Evolutionary conservation across 2,888 invertebrate genomes (phyloP).

Genomic region (Salticus scenicus): DNA sequence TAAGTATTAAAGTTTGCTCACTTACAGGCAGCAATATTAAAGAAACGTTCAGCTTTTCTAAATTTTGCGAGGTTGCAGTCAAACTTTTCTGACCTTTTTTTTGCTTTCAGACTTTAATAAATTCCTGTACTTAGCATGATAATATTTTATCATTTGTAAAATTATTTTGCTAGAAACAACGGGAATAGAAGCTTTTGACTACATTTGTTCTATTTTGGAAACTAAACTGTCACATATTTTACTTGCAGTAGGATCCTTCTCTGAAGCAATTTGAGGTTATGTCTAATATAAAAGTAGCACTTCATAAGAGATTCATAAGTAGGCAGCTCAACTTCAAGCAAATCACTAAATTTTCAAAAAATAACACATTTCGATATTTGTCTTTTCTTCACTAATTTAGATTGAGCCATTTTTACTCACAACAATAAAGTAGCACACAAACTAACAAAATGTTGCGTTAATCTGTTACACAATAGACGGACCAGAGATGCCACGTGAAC

Average conservation of each 20-base stretch:
- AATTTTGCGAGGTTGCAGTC: constrained; percentile 2
- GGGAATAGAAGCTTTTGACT: not conserved
- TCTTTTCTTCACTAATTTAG: constrained; percentile 6
- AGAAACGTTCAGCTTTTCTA: not conserved
- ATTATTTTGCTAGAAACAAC: not conserved
- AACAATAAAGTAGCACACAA: not conserved
- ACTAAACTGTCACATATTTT: not conserved
- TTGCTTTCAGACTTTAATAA: not conserved
- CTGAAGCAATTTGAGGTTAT: not conserved
- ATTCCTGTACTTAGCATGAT: constrained; percentile 1
- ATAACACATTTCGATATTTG: not conserved
- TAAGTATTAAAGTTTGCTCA: too few relatives aligned
- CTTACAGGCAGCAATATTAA: not conserved
- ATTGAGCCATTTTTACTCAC: constrained; percentile 5
- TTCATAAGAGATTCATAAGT: not conserved
- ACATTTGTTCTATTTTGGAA: not conserved
- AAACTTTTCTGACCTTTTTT: constrained; percentile 1
- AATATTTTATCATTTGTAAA: constrained; percentile 1
- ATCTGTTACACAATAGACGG: not conserved
- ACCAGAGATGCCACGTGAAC: not conserved
- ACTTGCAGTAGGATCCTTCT: not conserved
- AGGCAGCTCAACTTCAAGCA: not conserved
- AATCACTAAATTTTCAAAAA: not conserved
- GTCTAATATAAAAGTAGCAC: not conserved
- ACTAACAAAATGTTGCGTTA: not conserved